Evolutionary conservation across 2,797 vertebrate species (phyloP), one percentile per base, ranked within the genome.

Genomic region (Melopsittacus undulatus): DNA sequence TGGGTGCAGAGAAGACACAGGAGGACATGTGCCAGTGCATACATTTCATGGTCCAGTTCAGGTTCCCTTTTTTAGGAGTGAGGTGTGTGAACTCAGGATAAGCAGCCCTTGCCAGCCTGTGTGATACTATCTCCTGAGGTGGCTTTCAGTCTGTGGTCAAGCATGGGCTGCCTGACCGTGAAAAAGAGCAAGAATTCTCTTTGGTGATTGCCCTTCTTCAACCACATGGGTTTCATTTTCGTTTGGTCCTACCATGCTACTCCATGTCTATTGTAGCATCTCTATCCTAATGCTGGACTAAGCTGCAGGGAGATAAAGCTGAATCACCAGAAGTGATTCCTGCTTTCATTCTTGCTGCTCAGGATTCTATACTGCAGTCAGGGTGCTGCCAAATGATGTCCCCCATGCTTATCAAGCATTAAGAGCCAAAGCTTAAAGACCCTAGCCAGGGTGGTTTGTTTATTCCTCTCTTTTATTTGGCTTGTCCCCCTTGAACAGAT

Each of bases 361-460:
- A 48, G 36, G 40, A 22, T 78, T 18, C 2, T 13, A 27, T 61
- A 7, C 23, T 56, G 62, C 32, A n/a, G 20, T 63, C 57, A 26
- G 9, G 19, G 11, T 88, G 45, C 62, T 79, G 36, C 40, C 0
- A 1, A 22, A 13, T 40, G 27, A 29, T 17, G 1, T 57, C 6
- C 13, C n/a, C 27, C 0, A 0, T 10, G 18, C 17, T 80, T 4
- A 3, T 21, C 42, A 48, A 46, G 24, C 21, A 9, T 9, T 18
- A 36, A 40, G 30, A 57, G 23, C 5, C 32, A 69, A 66, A 79
- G 23, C 30, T 34, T 38, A 30, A 84, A 49, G 52, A 86, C 3
- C 16, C 8, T 42, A 21, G 15, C 11, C 19, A n/a, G 32, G 22
- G 22, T 86, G 32, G 12, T 45, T 67, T 86, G 20, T 83, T 83